These are phyloP conservation scores for Aproaerema taeniolella DNA, from an alignment of 2,888 invertebrate species.

Conservation along the genomic window DNA sequence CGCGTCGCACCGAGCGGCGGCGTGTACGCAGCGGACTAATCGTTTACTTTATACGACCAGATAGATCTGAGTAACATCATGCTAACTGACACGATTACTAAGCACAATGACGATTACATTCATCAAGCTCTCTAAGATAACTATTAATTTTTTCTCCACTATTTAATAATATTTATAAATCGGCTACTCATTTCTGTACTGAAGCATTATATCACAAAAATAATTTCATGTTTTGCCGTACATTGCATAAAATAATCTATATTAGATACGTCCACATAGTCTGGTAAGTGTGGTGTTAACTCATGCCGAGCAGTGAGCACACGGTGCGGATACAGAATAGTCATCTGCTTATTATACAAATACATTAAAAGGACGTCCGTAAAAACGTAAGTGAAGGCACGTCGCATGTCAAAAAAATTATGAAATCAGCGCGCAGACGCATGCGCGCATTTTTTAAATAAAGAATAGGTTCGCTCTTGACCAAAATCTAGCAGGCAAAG, in stretches of 20 bases:
- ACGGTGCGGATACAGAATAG: no score
- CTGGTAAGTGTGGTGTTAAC: no score
- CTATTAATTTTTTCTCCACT: conserved; percentile 56
- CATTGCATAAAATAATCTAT: conserved; percentile 12
- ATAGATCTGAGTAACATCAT: conserved; percentile 60
- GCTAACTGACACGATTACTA: conserved; percentile 68
- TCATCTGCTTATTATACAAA: no score
- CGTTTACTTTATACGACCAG: conserved; percentile 44
- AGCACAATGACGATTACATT: conserved; percentile 75
- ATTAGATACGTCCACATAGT: conserved; percentile 4
- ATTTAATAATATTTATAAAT: conserved; percentile 59
- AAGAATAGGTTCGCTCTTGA: no score
- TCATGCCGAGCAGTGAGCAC: no score
- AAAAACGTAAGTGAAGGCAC: no score
- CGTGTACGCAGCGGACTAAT: conserved; percentile 27
- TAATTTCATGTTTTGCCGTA: conserved; percentile 30
- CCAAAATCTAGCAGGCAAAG: no score
- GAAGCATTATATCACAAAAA: conserved; percentile 64
- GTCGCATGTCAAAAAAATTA: no score
- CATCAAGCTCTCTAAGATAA: conserved; percentile 71
- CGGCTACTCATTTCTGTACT: conserved; percentile 67
- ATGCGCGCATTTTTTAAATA: no score
- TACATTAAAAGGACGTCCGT: no score
- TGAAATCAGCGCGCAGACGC: no score
- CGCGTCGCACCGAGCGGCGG: conserved; percentile 15